Evolutionary conservation across 2,888 invertebrate species (phyloP).

Genomic region (Helobdella robusta): DNA sequence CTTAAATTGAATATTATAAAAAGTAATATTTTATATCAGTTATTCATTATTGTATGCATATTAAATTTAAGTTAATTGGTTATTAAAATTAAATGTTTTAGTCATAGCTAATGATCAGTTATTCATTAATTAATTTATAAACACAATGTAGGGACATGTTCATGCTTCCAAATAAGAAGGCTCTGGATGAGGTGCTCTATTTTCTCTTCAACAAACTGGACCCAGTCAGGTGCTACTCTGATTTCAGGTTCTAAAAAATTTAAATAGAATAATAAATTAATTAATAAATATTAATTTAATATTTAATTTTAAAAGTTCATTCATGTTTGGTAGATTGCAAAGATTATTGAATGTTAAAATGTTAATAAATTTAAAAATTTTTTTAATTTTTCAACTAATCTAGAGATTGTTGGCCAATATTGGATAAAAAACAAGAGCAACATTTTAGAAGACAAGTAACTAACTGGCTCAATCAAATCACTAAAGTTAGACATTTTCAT

Average conservation of each 20-base stretch:
- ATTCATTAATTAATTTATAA: background rate
- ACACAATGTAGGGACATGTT: slow-evolving; percentile 44
- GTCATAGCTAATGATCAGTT: background rate
- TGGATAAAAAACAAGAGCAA: slow-evolving; percentile 44
- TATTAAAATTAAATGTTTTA: too few relatives aligned
- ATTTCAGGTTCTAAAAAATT: slow-evolving; percentile 41
- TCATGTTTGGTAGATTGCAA: background rate
- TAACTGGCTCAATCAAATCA: slow-evolving; percentile 43
- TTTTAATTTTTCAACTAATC: slow-evolving; percentile 22
- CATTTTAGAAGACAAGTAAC: slow-evolving; percentile 42
- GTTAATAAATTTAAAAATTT: background rate
- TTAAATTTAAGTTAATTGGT: too few relatives aligned
- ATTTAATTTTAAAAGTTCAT: background rate
- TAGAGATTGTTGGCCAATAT: slow-evolving; percentile 46
- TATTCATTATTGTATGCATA: too few relatives aligned
- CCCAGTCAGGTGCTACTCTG: slow-evolving; percentile 40
- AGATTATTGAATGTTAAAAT: background rate
- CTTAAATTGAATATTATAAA: too few relatives aligned
- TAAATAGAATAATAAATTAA: background rate
- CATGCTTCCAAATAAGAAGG: slow-evolving; percentile 45
- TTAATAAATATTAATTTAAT: background rate
- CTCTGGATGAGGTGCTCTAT: slow-evolving; percentile 43
- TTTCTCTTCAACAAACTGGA: slow-evolving; percentile 45
- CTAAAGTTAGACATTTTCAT: slow-evolving; percentile 38
- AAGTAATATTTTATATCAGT: too few relatives aligned